phyloP scores from a whole-genome alignment of 2,797 vertebrate genomes.

The Propithecus perrieri region DNA sequence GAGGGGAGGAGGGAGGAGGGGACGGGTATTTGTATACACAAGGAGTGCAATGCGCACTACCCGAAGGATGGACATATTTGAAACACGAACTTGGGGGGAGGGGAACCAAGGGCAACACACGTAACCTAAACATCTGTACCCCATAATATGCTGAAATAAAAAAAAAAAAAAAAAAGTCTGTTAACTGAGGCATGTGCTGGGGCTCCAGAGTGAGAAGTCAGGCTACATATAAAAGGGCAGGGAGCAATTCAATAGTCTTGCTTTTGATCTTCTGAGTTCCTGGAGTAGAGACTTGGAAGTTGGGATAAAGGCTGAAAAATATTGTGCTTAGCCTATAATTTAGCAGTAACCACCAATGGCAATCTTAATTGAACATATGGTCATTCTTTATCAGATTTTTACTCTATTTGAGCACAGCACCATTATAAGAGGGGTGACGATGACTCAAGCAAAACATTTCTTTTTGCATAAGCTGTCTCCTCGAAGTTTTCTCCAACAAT shows the following conservation, averaged over 20 bases:
- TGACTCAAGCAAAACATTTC: not conserved
- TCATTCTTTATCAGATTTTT: not conserved
- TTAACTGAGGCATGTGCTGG: not conserved
- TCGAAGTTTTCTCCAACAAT: not conserved
- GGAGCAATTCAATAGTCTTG: not conserved
- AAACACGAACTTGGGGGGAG: too few species aligned
- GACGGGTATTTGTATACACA: too few species aligned
- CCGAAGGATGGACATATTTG: too few species aligned
- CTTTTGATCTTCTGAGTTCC: not conserved
- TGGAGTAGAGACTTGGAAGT: not conserved
- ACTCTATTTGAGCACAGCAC: not conserved
- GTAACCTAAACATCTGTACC: too few species aligned
- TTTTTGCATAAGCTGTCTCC: not conserved
- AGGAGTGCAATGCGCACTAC: too few species aligned
- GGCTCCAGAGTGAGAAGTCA: not conserved
- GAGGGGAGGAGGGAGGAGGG: too few species aligned
- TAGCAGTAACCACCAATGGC: not conserved
- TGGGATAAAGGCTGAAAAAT: not conserved
- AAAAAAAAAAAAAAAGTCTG: too few species aligned
- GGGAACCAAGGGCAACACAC: too few species aligned
- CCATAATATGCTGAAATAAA: too few species aligned
- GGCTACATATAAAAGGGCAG: not conserved
- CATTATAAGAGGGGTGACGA: not conserved
- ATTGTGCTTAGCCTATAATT: not conserved
- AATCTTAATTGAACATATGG: not conserved